These are phyloP conservation scores for Toxotes chatareus DNA, from an alignment of 2,113 vertebrate species.

Conservation along the genomic window DNA sequence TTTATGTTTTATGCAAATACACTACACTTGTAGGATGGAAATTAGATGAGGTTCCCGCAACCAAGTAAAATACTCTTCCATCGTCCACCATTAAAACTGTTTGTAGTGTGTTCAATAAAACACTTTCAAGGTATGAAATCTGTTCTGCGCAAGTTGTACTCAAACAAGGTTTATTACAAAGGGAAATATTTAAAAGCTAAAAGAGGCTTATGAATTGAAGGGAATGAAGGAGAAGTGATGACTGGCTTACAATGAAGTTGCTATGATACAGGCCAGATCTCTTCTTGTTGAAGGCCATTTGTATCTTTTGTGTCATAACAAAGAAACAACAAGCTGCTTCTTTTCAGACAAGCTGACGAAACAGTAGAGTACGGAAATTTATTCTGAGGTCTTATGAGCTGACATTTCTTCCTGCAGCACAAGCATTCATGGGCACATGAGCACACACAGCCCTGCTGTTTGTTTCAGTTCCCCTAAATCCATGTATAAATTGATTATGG, in stretches of 20 bases:
- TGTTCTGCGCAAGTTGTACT: not conserved
- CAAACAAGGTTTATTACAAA: not conserved
- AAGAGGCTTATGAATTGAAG: not conserved
- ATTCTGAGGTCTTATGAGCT: not conserved
- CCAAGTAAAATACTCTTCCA: not conserved
- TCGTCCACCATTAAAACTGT: not conserved
- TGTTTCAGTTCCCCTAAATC: slow-evolving; percentile 15
- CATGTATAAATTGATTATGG: slow-evolving; percentile 43
- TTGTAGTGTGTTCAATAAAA: slow-evolving; percentile 1
- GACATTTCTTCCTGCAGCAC: slow-evolving; percentile 25
- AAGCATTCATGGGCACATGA: slow-evolving; percentile 12
- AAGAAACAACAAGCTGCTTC: slow-evolving; percentile 9
- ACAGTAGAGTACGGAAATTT: not conserved
- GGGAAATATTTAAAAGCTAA: not conserved
- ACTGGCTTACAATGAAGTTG: not conserved
- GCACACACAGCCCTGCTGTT: not conserved
- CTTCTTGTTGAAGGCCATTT: slow-evolving; percentile 10
- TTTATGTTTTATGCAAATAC: no score
- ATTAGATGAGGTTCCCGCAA: no score
- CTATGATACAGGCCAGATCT: not conserved
- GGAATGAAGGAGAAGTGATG: not conserved
- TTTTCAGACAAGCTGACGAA: not conserved
- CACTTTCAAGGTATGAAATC: slow-evolving; percentile 2
- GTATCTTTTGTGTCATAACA: not conserved
- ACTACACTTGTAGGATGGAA: not conserved